A percentile compares a stretch with the other conserved stretches of the same genome.
Evolutionary conservation across 2,888 invertebrate species (phyloP).

Genomic region (Polyommatus icarus): DNA sequence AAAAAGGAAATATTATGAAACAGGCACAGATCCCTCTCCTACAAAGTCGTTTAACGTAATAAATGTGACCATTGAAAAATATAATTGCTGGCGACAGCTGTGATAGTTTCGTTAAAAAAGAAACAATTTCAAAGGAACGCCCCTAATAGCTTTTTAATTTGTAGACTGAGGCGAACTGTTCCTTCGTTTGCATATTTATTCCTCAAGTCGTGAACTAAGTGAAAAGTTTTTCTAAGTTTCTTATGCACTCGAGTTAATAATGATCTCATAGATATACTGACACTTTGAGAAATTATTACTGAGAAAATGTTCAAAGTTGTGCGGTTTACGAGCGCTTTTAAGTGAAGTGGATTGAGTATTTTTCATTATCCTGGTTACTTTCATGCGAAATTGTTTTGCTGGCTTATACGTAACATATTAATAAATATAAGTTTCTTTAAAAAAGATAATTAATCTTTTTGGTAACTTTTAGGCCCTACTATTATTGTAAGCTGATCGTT

Average conservation of each 20-base stretch:
- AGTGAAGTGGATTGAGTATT: background rate
- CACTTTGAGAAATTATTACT: conserved; percentile 16
- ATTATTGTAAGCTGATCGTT: too few relatives aligned
- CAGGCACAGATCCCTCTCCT: background rate
- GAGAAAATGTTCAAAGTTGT: background rate
- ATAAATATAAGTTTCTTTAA: too few relatives aligned
- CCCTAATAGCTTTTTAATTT: conserved; percentile 17
- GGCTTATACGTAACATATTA: background rate
- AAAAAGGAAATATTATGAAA: background rate
- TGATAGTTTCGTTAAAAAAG: conserved; percentile 9
- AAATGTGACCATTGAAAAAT: conserved; percentile 2
- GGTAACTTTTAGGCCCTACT: too few relatives aligned
- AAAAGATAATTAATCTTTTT: too few relatives aligned
- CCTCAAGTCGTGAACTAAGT: conserved; percentile 24
- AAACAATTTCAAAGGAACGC: conserved; percentile 2
- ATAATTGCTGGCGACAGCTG: conserved; percentile 18
- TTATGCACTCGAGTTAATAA: conserved; percentile 21
- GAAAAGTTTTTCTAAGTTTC: conserved; percentile 28
- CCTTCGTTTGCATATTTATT: conserved; percentile 27
- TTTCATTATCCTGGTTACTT: background rate
- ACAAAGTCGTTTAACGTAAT: background rate
- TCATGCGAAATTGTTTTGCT: background rate
- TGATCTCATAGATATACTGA: conserved; percentile 15
- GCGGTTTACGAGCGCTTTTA: background rate
- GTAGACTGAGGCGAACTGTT: conserved; percentile 7